Percentiles rank a stretch among this genome's conserved stretches.
Evolutionary conservation across 2,797 vertebrate genomes (phyloP).

Genomic region (Pseudochaenichthys georgianus): DNA sequence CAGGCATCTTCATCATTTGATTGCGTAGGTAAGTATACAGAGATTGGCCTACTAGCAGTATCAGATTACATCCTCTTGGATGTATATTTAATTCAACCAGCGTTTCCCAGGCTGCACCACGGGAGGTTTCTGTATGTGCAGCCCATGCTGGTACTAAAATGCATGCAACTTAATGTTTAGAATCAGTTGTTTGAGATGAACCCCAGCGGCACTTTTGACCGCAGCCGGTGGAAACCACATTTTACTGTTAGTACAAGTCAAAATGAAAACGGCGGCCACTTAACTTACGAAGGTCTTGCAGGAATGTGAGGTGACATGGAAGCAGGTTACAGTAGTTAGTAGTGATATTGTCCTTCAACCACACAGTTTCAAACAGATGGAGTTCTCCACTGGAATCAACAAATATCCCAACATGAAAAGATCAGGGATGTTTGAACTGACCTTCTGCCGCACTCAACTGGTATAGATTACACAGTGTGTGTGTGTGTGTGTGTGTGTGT

Average conservation of each 20-base stretch:
- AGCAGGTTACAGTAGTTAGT: neutral
- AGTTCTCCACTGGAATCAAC: constrained; percentile 38
- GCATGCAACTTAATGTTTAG: neutral
- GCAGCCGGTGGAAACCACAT: neutral
- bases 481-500: no score
- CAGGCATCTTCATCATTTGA: no score
- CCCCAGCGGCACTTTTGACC: neutral
- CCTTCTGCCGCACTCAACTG: neutral
- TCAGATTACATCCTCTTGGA: no score
- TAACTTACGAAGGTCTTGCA: neutral
- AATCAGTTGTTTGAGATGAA: neutral
- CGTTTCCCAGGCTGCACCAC: no score
- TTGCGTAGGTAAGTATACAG: no score
- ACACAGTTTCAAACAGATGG: neutral
- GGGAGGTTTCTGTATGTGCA: no score
- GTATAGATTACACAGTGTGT: neutral
- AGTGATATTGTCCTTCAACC: constrained; percentile 29
- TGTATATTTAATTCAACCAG: no score
- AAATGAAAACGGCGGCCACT: neutral
- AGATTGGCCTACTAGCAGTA: no score
- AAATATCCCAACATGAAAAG: constrained; percentile 18
- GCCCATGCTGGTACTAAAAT: neutral
- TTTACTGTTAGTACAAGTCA: neutral
- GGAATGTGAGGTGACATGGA: neutral
- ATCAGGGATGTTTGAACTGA: constrained; percentile 5